Base-by-base conservation (phyloP, 2,888 invertebrate species). In the Rhabditoides inermis region DNA sequence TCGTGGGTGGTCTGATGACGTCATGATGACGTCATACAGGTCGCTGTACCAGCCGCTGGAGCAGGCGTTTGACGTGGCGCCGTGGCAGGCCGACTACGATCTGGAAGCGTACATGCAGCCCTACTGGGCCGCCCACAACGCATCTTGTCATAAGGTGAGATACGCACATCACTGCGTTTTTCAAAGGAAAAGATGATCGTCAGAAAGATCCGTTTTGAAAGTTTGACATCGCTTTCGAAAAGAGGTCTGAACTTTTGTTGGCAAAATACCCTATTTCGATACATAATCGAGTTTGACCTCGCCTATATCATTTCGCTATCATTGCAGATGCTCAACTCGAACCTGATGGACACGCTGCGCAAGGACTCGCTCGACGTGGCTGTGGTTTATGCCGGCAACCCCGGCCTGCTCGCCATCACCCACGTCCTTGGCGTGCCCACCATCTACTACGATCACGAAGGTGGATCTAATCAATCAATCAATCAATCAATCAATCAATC, bases 331-430 rank as follows among this genome's bases (percentile, higher is more conserved):
- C 49, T 75, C 18, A 72, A 75, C 57, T 69, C 69, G 25, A 73
- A 75, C 48, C 55, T 76, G 2, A 65, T 75, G 62, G 71, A 71
- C 37, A 59, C 64, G 5, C 30, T 75, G 25, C 63, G 65, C 41
- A 66, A 68, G 45, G 75, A 69, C 39, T 58, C 64, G 6, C 45
- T 74, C 36, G 75, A 75, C 40, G 57, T 76, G 27, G 71, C 70
- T 12, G 55, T 75, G 28, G 69, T 70, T 3, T 72, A 75, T 50
- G 53, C 64, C 10, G 73, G 74, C 37, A 72, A 75, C 45, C 75
- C 75, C 5, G 76, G 75, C 44, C 63, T 73, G 37, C 44, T 67
- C 44, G 75, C 73, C 0, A 53, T 75, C n/a, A 68, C 65, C 7
- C 68, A 75, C 53, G 57, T 70, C 0, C 54, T 75, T 12, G 67